Percentiles rank a stretch among this genome's conserved stretches.
phyloP scores from a whole-genome alignment of 92 coral and sea anemone genomes.

The Parazoanthus swiftii region DNA sequence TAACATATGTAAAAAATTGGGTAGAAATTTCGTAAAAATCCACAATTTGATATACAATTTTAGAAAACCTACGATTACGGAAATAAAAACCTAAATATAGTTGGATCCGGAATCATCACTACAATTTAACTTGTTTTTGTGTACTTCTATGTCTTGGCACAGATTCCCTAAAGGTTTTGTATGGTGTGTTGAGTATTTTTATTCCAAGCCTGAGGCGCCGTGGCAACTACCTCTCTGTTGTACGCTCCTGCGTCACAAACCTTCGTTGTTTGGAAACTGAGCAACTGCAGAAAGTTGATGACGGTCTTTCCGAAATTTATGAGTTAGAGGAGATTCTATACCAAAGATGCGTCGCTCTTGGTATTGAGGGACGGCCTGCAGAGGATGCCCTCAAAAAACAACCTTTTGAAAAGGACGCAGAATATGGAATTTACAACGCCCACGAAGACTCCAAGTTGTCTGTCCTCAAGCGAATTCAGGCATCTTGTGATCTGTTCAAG shows the following conservation, averaged over 20 bases:
- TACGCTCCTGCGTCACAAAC: not conserved
- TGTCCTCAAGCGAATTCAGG: conserved; percentile 19
- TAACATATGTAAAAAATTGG: no score
- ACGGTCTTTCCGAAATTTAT: conserved; percentile 6
- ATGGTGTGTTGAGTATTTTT: not conserved
- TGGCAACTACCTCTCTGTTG: conserved; percentile 4
- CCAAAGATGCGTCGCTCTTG: not conserved
- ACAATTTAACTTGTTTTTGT: not conserved
- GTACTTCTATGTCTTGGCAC: not conserved
- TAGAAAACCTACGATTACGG: no score
- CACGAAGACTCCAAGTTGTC: not conserved
- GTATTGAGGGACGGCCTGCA: not conserved
- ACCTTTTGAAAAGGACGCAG: not conserved
- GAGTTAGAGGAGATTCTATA: not conserved
- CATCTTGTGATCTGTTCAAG: conserved; percentile 12
- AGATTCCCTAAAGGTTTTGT: not conserved
- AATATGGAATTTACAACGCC: not conserved
- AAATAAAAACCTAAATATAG: no score
- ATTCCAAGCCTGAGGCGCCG: not conserved
- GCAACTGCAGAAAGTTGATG: not conserved
- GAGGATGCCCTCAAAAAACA: not conserved
- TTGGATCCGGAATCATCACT: no score
- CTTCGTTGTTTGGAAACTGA: not conserved
- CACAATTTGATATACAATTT: no score
- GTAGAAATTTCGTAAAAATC: no score